Base-by-base conservation (phyloP, 2,888 invertebrate species). In the Machimus atricapillus region DNA sequence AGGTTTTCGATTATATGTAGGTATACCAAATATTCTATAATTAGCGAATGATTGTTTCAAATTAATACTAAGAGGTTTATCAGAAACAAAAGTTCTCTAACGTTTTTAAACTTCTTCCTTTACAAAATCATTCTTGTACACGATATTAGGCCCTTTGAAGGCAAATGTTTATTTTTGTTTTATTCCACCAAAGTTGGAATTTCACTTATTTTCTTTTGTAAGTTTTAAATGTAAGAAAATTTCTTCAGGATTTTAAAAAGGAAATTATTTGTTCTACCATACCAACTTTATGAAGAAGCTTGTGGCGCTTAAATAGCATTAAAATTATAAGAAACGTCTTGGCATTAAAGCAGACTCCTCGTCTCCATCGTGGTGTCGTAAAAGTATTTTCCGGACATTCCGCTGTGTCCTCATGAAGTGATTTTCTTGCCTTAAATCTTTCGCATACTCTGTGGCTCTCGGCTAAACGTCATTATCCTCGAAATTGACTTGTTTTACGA, bases 401-500 rank as follows among this genome's bases (percentile, higher is more conserved):
- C 40, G 27, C 7, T 46, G 19, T 81, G 46, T 27, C 81, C 40
- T 81, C 81, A 19, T 81, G 56, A 82, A 66, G 58, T 82, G 19
- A 58, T 66, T 82, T 66, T 37, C 66, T 34, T 43, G 19, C 34
- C 85, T 34, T 40, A 85, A 66, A 85, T 74, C 81, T 40, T 74
- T 56, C 81, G 31, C 78, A 87, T 85, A 74, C 56, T 73, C 31
- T 86, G 78, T 85, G 31, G 87, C 83, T 81, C 23, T 37, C 74
- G 78, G 87, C 86, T 78, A 56, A 86, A 86, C 77, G 83, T 87
- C 87, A 87, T 86, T 86, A 87, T 86, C 85, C 81, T 85, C 52
- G 87, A 88, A 83, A 88, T 88, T 87, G 88, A 88, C 88, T 88
- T 88, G 87, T 88, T 88, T 88, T 88, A 87, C 85, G 88, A 78